Conservation (phyloP, 2,888 invertebrate species). For the Ichneumoninae sp. region DNA sequence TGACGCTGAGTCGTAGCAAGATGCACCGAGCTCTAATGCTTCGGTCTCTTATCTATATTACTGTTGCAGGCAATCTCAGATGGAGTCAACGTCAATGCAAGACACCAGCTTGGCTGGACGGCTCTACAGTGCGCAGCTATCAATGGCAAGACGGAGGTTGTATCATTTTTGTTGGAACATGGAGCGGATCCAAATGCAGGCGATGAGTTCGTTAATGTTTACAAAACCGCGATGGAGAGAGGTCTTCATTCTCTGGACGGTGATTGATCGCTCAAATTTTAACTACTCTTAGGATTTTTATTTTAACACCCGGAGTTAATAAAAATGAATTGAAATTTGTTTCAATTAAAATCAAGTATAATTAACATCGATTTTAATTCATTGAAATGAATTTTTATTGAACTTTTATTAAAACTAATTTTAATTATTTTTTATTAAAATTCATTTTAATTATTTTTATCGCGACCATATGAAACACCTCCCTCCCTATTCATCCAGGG, state of each 20-base stretch:
- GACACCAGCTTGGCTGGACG: conserved; percentile 94
- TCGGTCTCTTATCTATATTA: conserved; percentile 31
- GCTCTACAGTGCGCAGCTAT: conserved; percentile 94
- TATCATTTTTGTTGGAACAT: conserved; percentile 87
- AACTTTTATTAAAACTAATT: too few relatives aligned
- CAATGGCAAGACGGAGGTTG: conserved; percentile 88
- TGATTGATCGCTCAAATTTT: conserved; percentile 71
- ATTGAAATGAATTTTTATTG: too few relatives aligned
- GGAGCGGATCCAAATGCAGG: conserved; percentile 93
- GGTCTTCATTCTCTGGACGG: conserved; percentile 91
- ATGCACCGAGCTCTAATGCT: neutral
- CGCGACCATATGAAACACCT: too few relatives aligned
- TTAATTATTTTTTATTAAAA: neutral
- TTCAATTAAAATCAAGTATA: neutral
- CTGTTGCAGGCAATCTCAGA: conserved; percentile 83
- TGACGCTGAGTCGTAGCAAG: neutral
- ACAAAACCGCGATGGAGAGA: conserved; percentile 88
- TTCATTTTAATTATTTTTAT: neutral
- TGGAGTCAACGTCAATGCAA: conserved; percentile 88
- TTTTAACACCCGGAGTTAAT: neutral
- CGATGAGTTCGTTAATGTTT: conserved; percentile 91
- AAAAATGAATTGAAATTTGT: neutral
- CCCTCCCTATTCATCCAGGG: too few relatives aligned
- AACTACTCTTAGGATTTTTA: neutral
- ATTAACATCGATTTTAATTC: too few relatives aligned